Percentiles rank a stretch among this genome's conserved stretches.
phyloP scores from a whole-genome alignment of 2,797 vertebrate species.

The Tadarida brasiliensis region DNA sequence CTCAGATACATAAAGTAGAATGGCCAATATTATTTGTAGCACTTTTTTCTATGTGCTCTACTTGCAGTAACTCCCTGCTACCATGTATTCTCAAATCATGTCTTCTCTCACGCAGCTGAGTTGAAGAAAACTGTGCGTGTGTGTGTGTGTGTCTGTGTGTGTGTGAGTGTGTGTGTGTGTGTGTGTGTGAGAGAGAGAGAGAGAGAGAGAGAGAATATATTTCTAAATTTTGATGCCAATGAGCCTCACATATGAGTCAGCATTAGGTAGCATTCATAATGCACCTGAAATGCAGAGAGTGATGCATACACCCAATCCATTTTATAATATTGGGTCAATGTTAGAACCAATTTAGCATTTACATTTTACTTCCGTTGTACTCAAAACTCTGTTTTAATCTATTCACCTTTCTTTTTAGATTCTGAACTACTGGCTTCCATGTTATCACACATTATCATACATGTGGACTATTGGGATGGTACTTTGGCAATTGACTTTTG shows the following conservation, averaged over 20 bases:
- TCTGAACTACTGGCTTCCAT: background rate
- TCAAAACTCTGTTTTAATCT: conserved; percentile 25
- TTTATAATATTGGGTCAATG: background rate
- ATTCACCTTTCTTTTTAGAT: background rate
- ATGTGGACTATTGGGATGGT: background rate
- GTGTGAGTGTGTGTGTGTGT: background rate
- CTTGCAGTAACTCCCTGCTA: background rate
- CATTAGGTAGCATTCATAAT: background rate
- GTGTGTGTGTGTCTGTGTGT: background rate
- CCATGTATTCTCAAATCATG: background rate
- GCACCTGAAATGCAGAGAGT: background rate
- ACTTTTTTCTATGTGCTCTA: background rate
- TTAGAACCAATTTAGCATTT: conserved; percentile 35
- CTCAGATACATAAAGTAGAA: background rate
- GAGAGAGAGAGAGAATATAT: background rate
- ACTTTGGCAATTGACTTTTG: conserved; percentile 11
- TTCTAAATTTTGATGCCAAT: conserved; percentile 2
- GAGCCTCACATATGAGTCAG: background rate
- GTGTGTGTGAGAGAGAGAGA: background rate
- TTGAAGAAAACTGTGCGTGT: conserved; percentile 1
- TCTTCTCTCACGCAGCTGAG: background rate
- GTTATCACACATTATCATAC: background rate
- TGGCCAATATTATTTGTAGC: background rate
- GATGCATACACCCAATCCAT: background rate
- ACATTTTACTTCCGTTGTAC: background rate